These are phyloP conservation scores for Latheticus oryzae DNA, from an alignment of 2,888 invertebrate species.

Conservation along the genomic window DNA sequence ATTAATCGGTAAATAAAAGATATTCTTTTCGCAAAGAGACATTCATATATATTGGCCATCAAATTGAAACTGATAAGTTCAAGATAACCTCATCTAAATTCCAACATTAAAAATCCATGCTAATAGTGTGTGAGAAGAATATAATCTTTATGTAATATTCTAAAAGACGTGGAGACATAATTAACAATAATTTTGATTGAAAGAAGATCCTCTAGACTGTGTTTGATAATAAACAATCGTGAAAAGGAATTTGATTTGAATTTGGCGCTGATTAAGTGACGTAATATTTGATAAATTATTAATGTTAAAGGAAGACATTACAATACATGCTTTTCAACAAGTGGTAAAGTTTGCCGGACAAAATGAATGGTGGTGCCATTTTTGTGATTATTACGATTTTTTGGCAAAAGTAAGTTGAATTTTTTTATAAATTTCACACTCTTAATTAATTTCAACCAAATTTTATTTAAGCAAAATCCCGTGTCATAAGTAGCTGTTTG, in stretches of 20 bases:
- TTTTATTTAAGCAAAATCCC: too few relatives aligned
- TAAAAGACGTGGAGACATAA: too few relatives aligned
- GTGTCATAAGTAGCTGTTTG: too few relatives aligned
- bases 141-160: too few relatives aligned
- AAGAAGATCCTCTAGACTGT: background rate
- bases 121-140: too few relatives aligned
- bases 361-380: slow-evolving; percentile 54
- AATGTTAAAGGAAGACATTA: slow-evolving; percentile 55
- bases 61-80: slow-evolving; percentile 46
- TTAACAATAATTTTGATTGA: too few relatives aligned
- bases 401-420: slow-evolving; percentile 47
- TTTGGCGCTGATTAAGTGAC: slow-evolving; percentile 58
- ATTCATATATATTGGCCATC: slow-evolving; percentile 10
- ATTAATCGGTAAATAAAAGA: slow-evolving; percentile 34
- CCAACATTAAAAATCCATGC: too few relatives aligned
- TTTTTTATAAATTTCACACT: too few relatives aligned
- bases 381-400: slow-evolving; percentile 45
- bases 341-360: slow-evolving; percentile 47
- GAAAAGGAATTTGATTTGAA: slow-evolving; percentile 53
- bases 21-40: slow-evolving; percentile 20
- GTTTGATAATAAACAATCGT: slow-evolving; percentile 20
- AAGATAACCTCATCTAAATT: slow-evolving; percentile 50
- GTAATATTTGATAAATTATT: slow-evolving; percentile 56
- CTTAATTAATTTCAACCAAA: too few relatives aligned
- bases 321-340: slow-evolving; percentile 54